Evolutionary conservation across 1,140 invertebrate species (phyloP).

Genomic region (Drosophila ohnishii): DNA sequence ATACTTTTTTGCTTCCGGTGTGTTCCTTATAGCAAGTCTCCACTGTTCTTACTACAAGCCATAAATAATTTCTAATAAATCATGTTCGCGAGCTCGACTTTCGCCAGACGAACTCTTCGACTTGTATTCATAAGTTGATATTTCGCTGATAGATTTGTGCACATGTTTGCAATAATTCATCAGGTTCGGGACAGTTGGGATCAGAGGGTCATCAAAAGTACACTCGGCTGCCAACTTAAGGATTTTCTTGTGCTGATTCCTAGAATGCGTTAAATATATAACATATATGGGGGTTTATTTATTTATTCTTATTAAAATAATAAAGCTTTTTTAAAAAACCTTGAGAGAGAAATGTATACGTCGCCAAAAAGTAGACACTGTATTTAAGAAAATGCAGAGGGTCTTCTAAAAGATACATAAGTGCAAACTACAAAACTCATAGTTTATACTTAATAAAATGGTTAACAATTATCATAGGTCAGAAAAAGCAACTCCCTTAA

Average conservation of each 20-base stretch:
- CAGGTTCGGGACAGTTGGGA: conserved; percentile 48
- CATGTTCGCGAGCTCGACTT: conserved; percentile 54
- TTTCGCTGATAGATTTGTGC: conserved; percentile 72
- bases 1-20: neutral
- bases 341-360: neutral
- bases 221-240: neutral
- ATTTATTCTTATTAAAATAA: too few species aligned
- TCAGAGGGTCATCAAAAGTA: conserved; percentile 38
- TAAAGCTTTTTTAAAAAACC: too few species aligned
- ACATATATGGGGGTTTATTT: neutral
- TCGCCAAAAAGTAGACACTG: neutral
- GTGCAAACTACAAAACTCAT: neutral
- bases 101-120: conserved; percentile 64
- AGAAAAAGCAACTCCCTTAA: neutral
- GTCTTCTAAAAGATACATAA: neutral
- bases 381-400: neutral
- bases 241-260: neutral
- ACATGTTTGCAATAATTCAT: conserved; percentile 76
- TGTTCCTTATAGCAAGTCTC: neutral
- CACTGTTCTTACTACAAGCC: conserved; percentile 33
- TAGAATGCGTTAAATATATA: neutral
- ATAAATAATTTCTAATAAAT: conserved; percentile 62
- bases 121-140: conserved; percentile 54
- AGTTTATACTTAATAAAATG: neutral
- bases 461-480: too few species aligned